Evolutionary conservation across 1,140 invertebrate species (phyloP).

Genomic region (Eriocheir sinensis): DNA sequence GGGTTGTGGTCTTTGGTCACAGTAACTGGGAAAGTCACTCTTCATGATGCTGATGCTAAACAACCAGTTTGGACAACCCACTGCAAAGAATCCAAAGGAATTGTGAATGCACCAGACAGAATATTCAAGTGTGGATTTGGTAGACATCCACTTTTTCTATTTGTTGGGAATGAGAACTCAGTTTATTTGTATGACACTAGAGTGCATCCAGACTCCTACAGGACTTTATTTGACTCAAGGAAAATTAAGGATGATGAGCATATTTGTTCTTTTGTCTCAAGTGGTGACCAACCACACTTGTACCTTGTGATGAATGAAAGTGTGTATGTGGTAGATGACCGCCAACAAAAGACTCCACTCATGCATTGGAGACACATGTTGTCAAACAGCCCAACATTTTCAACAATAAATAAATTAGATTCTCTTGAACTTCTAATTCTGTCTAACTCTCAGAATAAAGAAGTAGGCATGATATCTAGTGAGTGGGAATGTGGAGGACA

Average conservation of each 20-base stretch:
- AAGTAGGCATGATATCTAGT: background rate
- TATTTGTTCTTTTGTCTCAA: background rate
- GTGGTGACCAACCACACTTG: background rate
- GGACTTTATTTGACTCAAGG: background rate
- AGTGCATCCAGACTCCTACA: background rate
- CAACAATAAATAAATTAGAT: background rate
- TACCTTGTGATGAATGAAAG: background rate
- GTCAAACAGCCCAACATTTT: background rate
- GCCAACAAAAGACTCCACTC: background rate
- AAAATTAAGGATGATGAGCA: background rate
- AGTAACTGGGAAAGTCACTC: background rate
- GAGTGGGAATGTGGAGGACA: background rate
- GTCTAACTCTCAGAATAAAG: background rate
- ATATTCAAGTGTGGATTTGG: background rate
- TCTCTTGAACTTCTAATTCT: slow-evolving; percentile 4
- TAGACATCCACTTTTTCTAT: background rate
- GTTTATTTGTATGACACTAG: background rate
- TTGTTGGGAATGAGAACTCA: background rate
- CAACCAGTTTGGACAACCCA: background rate
- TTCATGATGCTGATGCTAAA: background rate
- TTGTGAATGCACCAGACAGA: background rate
- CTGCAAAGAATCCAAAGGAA: background rate
- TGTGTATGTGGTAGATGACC: slow-evolving; percentile 3
- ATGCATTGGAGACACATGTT: slow-evolving; percentile 23
- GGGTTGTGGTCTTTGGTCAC: background rate